phyloP scores from a whole-genome alignment of 2,888 invertebrate genomes.

The Xestoiulus laeticollis region DNA sequence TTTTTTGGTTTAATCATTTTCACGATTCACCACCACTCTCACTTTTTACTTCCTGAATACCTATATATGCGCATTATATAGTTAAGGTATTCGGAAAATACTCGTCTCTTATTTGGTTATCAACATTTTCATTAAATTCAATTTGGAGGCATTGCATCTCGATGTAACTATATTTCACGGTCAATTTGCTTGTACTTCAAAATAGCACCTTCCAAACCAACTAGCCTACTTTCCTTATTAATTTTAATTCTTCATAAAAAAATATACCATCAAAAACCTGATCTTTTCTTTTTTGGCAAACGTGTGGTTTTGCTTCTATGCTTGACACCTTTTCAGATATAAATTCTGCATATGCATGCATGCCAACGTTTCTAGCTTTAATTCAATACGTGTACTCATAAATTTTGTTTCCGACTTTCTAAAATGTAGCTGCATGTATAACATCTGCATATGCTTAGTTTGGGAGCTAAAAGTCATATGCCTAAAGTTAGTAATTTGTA shows the following conservation, averaged over 20 bases:
- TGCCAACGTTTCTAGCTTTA: too few relatives aligned
- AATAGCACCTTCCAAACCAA: not conserved
- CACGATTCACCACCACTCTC: constrained; percentile 23
- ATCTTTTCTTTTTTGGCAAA: not conserved
- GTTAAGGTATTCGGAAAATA: not conserved
- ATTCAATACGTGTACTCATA: too few relatives aligned
- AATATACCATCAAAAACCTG: not conserved
- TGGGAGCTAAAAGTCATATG: too few relatives aligned
- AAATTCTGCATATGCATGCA: too few relatives aligned
- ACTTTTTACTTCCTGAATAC: constrained; percentile 32
- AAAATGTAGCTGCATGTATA: too few relatives aligned
- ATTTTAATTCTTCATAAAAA: not conserved
- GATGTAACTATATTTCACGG: not conserved
- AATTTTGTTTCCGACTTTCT: too few relatives aligned
- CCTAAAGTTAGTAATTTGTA: too few relatives aligned
- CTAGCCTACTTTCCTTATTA: constrained; percentile 24
- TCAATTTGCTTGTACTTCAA: not conserved
- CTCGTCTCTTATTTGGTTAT: not conserved
- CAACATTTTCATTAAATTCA: not conserved
- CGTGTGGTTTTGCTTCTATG: not conserved
- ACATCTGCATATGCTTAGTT: too few relatives aligned
- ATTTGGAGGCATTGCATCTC: not conserved
- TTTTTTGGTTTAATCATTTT: constrained; percentile 37
- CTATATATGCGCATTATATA: not conserved
- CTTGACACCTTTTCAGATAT: not conserved